Evolutionary conservation across 2,797 vertebrate genomes (phyloP), one percentile per base, ranked within the genome.

Genomic region (Enteromius fasciolatus): DNA sequence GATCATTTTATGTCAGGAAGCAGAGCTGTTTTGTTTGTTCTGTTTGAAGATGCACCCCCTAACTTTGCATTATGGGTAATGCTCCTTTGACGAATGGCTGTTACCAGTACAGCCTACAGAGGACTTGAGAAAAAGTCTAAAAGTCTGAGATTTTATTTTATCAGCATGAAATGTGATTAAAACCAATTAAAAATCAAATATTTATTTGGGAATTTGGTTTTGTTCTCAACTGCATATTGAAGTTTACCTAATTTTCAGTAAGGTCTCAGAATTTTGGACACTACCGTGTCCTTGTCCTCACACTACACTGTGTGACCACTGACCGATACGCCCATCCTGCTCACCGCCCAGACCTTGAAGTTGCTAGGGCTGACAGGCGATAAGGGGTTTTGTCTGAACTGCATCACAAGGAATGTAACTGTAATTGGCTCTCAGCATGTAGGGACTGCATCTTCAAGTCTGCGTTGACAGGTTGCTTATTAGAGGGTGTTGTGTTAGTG

Each of bases 11-110:
- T 78, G 70, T 86, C 18, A 28, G 78, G 74, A 84, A 83, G 86
- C 76, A 67, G 50, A 88, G 78, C 76, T 41, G 69, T 83, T 41
- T 18, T 52, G 69, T 73, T 48, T 88, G 84, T 82, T 78, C 23
- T 67, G n/a, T n/a, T n/a, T n/a, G 90, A 93, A 82, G 89, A 92
- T 92, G 91, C 90, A 92, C 90, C 90, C 89, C 84, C 84, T 78
- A 66, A 52, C 18, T 66, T 8, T 75, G 12, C 70, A 82, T 76
- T 52, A 15, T 64, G 50, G 61, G 61, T 50, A 66, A 79, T 61
- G 4, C 33, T 61, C 4, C 25, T 20, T 41, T 31, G 59, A 63
- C 0, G 6, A 63, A 63, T 63, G 25, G 25, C 25, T 63, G 25
- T 63, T 80, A 57, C 17, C 44, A 25, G 17, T 63, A 52, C 17